A percentile compares a stretch with the other conserved stretches of the same genome.
Conservation (phyloP, 1,140 invertebrate genomes). For the Sminthurides bifidus region DNA sequence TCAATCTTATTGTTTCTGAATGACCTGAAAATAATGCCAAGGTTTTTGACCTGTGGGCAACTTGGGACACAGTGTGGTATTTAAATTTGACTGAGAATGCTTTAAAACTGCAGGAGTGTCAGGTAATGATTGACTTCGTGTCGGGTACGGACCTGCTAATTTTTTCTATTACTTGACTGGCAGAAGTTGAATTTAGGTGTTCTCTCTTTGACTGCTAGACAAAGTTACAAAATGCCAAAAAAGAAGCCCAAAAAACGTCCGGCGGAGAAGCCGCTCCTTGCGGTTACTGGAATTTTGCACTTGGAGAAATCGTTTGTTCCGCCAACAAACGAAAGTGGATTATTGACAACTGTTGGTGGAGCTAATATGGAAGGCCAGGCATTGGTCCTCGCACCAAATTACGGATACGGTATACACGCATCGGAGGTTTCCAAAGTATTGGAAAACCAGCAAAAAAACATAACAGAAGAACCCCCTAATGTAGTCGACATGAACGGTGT, state of each 20-base stretch:
- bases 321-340: slow-evolving; percentile 27
- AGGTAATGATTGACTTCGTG: no score
- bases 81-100: no score
- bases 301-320: slow-evolving; percentile 27
- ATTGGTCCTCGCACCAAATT: slow-evolving; percentile 25
- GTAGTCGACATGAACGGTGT: background rate
- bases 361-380: background rate
- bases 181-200: no score
- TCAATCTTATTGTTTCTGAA: no score
- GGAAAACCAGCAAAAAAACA: background rate
- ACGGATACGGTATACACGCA: slow-evolving; percentile 26
- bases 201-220: background rate
- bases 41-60: no score
- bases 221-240: background rate
- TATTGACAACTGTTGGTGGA: slow-evolving; percentile 27
- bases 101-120: no score
- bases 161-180: no score
- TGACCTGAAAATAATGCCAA: no score
- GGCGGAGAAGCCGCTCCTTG: slow-evolving; percentile 19
- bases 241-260: background rate
- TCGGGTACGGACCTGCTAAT: no score
- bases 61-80: no score
- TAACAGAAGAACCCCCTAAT: background rate
- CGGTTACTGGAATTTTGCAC: slow-evolving; percentile 25
- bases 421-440: slow-evolving; percentile 6